Base-by-base conservation (phyloP, 2,888 invertebrate species). In the Sipha maydis region DNA sequence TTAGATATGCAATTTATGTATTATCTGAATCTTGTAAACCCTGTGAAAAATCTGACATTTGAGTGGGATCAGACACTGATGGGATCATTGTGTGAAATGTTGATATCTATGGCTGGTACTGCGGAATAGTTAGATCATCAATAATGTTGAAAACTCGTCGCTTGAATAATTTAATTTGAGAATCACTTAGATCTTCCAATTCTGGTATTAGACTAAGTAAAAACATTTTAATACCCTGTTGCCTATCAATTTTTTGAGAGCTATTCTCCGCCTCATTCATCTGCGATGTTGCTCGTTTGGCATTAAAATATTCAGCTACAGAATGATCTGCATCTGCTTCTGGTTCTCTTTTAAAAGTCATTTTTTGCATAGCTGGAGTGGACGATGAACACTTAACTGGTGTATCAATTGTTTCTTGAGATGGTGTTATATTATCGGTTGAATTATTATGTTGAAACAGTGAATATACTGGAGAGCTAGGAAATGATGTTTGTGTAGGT, bases 151-250 rank as follows among this genome's bases (percentile, higher is more conserved):
- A 79, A 79, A 79, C 78, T 3, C 78, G 78, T 9, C 31, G 90
- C 86, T 90, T 90, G 78, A 90, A 90, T 69, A 86, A 31, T 89
- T 90, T 90, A 34, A 90, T 89, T 90, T 90, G 90, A 83, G 83
- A 89, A 90, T 90, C 90, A 89, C 56, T 90, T 25, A 90, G 76
- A 83, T 89, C 90, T 90, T 90, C 89, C 61, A 90, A 89, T 89
- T 90, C 90, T 17, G 90, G 90, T 67, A 90, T 38, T 69, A 90
- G 85, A 38, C n/a, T n/a, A n/a, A n/a, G n/a, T n/a, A n/a, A n/a
- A n/a, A n/a, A n/a, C n/a, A n/a, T n/a, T n/a, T n/a, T n/a, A n/a
- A n/a, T n/a, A n/a, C n/a, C n/a, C n/a, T n/a, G n/a, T n/a, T n/a
- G n/a, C n/a, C n/a, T n/a, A n/a, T n/a, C n/a, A n/a, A n/a, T n/a